Evolutionary conservation across 2,797 vertebrate genomes (phyloP).

Genomic region (Pempheris klunzingeri): DNA sequence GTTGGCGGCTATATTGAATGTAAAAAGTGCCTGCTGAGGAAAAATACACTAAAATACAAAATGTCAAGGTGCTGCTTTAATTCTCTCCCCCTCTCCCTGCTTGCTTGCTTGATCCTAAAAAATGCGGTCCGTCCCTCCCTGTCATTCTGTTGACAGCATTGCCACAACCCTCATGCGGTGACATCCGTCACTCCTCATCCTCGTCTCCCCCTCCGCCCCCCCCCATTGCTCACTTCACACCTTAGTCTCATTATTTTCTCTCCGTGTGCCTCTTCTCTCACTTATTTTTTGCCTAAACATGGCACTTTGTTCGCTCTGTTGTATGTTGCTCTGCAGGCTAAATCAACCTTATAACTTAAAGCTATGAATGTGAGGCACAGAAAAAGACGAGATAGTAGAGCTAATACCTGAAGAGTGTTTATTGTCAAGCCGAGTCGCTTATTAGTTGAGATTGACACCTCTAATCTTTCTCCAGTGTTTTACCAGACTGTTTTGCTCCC

Average conservation of each 20-base stretch:
- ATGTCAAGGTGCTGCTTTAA: conserved; percentile 65
- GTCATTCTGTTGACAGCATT: conserved; percentile 38
- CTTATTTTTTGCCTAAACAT: conserved; percentile 1
- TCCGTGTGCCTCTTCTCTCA: conserved; percentile 2
- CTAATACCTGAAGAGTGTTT: background rate
- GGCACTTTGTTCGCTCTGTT: background rate
- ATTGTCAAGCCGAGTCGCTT: background rate
- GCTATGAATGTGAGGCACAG: background rate
- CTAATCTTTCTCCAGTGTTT: conserved; percentile 5
- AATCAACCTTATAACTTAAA: background rate
- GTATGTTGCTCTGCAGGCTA: background rate
- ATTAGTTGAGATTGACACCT: background rate
- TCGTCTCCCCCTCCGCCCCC: background rate
- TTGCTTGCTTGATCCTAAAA: conserved; percentile 31
- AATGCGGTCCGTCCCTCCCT: conserved; percentile 32
- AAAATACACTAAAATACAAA: conserved; percentile 65
- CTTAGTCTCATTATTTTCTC: conserved; percentile 2
- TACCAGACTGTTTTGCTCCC: background rate
- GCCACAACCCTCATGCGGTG: background rate
- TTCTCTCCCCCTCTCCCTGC: conserved; percentile 11
- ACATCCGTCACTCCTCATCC: conserved; percentile 57
- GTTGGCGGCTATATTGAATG: conserved; percentile 18
- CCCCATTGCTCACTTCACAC: background rate
- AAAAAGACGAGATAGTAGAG: background rate
- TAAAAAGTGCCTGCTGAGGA: conserved; percentile 32